phyloP scores from a whole-genome alignment of 2,888 invertebrate genomes.

The Clistopyga incitator region DNA sequence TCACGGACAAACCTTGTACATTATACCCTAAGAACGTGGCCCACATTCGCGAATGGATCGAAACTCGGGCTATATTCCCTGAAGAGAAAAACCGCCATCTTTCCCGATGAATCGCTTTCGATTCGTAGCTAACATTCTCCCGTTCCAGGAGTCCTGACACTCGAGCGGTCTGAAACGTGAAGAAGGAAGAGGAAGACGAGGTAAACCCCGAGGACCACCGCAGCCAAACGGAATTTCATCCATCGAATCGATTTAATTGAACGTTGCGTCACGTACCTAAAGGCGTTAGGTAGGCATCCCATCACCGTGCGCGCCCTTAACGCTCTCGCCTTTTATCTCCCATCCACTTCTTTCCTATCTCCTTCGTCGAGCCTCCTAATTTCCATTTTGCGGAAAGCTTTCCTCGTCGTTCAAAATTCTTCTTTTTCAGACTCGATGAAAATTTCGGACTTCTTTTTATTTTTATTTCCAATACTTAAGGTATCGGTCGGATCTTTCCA shows the following conservation, averaged over 20 bases:
- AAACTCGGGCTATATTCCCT: conserved; percentile 74
- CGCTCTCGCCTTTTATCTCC: conserved; percentile 22
- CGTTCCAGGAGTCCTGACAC: conserved; percentile 42
- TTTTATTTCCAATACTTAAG: too few species aligned
- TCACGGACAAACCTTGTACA: neutral
- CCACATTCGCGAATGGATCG: conserved; percentile 68
- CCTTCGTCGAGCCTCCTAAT: neutral
- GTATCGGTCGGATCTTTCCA: too few species aligned
- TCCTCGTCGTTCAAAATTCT: conserved; percentile 23
- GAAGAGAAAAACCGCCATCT: conserved; percentile 51
- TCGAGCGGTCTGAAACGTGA: conserved; percentile 37
- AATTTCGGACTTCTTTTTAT: too few species aligned
- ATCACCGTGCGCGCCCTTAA: conserved; percentile 1
- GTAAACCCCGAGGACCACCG: conserved; percentile 19
- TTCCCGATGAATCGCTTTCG: conserved; percentile 21
- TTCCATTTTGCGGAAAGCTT: conserved; percentile 36
- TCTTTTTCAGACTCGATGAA: neutral
- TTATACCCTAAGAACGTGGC: conserved; percentile 7
- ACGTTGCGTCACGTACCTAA: conserved; percentile 73
- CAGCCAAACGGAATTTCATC: conserved; percentile 77
- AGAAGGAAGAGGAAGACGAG: conserved; percentile 2
- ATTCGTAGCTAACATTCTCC: conserved; percentile 13
- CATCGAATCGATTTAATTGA: conserved; percentile 77
- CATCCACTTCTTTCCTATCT: neutral
- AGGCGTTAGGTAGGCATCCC: conserved; percentile 27